Conservation (phyloP, 2,797 vertebrate genomes). For the Rhinoraja longicauda region DNA sequence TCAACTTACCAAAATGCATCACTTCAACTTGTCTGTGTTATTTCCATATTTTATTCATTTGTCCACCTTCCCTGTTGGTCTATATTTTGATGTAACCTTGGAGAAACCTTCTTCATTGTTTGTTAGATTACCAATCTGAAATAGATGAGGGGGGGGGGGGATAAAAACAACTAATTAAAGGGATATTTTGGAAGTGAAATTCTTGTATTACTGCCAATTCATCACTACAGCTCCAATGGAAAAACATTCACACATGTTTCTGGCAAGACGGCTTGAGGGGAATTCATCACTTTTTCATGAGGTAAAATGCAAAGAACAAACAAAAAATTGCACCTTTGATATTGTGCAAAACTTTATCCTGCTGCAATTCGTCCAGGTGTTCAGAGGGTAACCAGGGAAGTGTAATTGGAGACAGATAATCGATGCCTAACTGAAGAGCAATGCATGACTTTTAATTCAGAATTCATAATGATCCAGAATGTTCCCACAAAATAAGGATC, state of each 20-base stretch:
- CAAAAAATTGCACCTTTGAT: neutral
- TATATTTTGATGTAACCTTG: too few relatives aligned
- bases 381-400: neutral
- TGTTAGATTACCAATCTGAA: too few relatives aligned
- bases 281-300: neutral
- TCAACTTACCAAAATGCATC: too few relatives aligned
- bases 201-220: neutral
- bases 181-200: neutral
- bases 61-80: too few relatives aligned
- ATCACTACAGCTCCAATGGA: neutral
- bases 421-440: neutral
- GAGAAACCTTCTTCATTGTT: too few relatives aligned
- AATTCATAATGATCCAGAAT: neutral
- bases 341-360: neutral
- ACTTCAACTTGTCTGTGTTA: too few relatives aligned
- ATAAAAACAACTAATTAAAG: neutral
- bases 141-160: too few relatives aligned
- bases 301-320: neutral
- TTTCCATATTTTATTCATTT: too few relatives aligned
- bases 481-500: neutral
- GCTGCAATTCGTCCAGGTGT: neutral
- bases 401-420: neutral
- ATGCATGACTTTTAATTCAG: neutral
- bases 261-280: neutral
- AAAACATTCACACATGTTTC: neutral